A percentile compares a stretch with the other conserved stretches of the same genome.
phyloP scores from a whole-genome alignment of 2,797 vertebrate species.

The Dicrostonyx torquatus region DNA sequence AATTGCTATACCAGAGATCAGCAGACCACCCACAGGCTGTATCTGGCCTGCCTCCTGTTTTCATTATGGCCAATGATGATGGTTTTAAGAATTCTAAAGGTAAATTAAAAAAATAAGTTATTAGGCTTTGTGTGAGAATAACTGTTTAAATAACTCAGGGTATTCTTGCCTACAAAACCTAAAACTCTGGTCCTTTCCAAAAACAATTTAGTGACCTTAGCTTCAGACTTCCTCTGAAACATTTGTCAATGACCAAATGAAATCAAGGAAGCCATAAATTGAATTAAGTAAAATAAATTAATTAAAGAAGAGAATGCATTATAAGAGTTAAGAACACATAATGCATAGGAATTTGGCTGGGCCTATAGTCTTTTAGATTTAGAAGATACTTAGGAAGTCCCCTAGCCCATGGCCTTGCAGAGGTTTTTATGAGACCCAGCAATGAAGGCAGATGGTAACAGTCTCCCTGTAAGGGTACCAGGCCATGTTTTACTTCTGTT shows the following conservation, averaged over 20 bases:
- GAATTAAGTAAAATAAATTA: conserved; percentile 25
- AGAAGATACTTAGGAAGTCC: neutral
- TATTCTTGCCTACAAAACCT: neutral
- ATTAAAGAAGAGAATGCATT: neutral
- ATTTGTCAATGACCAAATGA: neutral
- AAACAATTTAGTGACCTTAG: neutral
- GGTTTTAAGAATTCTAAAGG: conserved; percentile 36
- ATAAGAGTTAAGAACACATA: neutral
- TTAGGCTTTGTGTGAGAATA: neutral
- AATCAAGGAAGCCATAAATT: conserved; percentile 17
- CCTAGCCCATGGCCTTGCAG: neutral
- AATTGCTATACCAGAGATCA: neutral
- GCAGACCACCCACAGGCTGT: neutral
- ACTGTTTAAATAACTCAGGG: conserved; percentile 36
- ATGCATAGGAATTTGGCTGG: neutral
- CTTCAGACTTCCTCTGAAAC: neutral
- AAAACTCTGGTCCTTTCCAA: neutral
- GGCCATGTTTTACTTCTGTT: too few relatives aligned
- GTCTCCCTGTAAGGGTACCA: neutral
- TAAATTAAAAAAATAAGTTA: neutral
- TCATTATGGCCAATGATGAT: neutral
- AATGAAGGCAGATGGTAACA: neutral
- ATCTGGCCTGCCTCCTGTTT: neutral
- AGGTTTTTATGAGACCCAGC: neutral
- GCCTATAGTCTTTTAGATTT: conserved; percentile 11